These are phyloP conservation scores for Agonopterix subpropinquella DNA, from an alignment of 2,888 invertebrate species.

Conservation along the genomic window DNA sequence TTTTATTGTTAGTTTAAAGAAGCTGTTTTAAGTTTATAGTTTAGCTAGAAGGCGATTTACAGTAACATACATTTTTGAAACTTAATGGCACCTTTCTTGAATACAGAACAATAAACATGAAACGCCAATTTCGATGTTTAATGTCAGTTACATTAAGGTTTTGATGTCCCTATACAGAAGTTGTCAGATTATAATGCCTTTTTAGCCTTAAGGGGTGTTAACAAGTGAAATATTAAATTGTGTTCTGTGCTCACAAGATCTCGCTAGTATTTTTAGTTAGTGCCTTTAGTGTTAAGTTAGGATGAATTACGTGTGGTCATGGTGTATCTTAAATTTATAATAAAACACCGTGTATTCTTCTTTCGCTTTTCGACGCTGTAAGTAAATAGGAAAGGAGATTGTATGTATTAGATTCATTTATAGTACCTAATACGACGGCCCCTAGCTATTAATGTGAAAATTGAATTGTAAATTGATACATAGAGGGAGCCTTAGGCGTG, in stretches of 20 bases:
- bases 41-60: not conserved
- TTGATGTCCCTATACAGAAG: conserved; percentile 58
- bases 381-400: conserved; percentile 31
- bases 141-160: conserved; percentile 40
- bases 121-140: conserved; percentile 28
- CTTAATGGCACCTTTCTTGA: not conserved
- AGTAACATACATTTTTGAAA: not conserved
- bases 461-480: conserved; percentile 21
- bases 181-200: conserved; percentile 54
- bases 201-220: conserved; percentile 56
- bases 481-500: conserved; percentile 34
- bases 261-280: conserved; percentile 74
- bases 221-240: conserved; percentile 47
- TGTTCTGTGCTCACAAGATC: conserved; percentile 74
- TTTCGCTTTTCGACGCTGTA: conserved; percentile 31
- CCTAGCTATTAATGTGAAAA: conserved; percentile 27
- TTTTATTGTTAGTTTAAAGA: not conserved
- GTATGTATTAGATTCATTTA: conserved; percentile 36
- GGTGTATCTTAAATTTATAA: conserved; percentile 28
- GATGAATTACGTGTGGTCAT: conserved; percentile 46
- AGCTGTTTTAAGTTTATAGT: not conserved
- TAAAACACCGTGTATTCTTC: conserved; percentile 34
- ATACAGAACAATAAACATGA: conserved; percentile 17
- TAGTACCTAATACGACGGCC: conserved; percentile 36
- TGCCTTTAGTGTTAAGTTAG: conserved; percentile 69